Evolutionary conservation across 2,113 vertebrate genomes (phyloP), one percentile per base, ranked within the genome.

Genomic region (Nycticebus coucang): DNA sequence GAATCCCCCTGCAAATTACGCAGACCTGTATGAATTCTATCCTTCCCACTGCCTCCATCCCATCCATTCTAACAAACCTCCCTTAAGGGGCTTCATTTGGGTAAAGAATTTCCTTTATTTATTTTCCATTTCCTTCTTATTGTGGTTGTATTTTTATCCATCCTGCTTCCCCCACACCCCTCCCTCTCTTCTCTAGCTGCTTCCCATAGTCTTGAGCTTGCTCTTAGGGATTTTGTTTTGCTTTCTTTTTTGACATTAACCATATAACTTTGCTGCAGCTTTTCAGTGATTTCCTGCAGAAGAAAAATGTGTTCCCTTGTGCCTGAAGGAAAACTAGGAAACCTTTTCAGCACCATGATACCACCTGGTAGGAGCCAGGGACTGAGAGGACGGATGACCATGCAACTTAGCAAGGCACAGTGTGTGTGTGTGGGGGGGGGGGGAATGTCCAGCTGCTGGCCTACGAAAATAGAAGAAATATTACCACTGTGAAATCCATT

Each of bases 101-200:
- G 93, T 97, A 95, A 97, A 0, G 93, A 98, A 98, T 97, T 59
- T 96, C 95, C 94, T 98, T 97, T 97, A 96, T 97, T 97, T 98
- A 92, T 97, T 97, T 98, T 98, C 97, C 97, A 97, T 98, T 98
- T 98, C 97, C 96, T 98, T 97, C 87, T n/a, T 77, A 92, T 96
- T 94, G 81, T 97, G 97, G 89, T 62, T 97, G 57, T 91, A 94
- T 95, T 97, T 96, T 96, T 97, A 88, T 91, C 91, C 74, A n/a
- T 93, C 33, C 78, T 88, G 41, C 41, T 90, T 55, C 60, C 68
- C 30, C 62, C 55, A 6, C 57, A 64, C 68, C 18, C 57, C 91
- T 97, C 60, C 30, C 71, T 92, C 77, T 41, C 7, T 53, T 30
- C 89, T 78, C 74, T 95, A 85, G 91, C 35, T 1, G 93, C 95